A percentile compares a stretch with the other conserved stretches of the same genome.
Evolutionary conservation across 2,113 vertebrate species (phyloP).

Genomic region (rat (Rattus norvegicus)): GRCr8 NC_086028.1:24930501-24931000

Average conservation of each 20-base stretch:
- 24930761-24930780: constrained; percentile 73
- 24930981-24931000: neutral
- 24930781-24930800: constrained; percentile 46
- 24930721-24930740: constrained; percentile 77
- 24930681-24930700: constrained; percentile 80
- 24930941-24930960: neutral
- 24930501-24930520: constrained; percentile 33
- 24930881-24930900: constrained; percentile 68
- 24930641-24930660: constrained; percentile 76
- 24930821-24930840: constrained; percentile 57
- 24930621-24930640: neutral
- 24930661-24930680: constrained; percentile 81
- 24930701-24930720: constrained; percentile 84
- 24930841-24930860: constrained; percentile 77
- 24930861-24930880: constrained; percentile 68
- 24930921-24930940: constrained; percentile 21
- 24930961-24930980: neutral
- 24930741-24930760: constrained; percentile 67
- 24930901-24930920: constrained; percentile 63
- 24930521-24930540: constrained; percentile 57
- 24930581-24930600: constrained; percentile 74
- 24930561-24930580: constrained; percentile 69
- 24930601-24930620: constrained; percentile 25
- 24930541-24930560: constrained; percentile 47
- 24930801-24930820: constrained; percentile 70